Conservation (phyloP, 1,140 invertebrate species). For the Ips typographus region DNA sequence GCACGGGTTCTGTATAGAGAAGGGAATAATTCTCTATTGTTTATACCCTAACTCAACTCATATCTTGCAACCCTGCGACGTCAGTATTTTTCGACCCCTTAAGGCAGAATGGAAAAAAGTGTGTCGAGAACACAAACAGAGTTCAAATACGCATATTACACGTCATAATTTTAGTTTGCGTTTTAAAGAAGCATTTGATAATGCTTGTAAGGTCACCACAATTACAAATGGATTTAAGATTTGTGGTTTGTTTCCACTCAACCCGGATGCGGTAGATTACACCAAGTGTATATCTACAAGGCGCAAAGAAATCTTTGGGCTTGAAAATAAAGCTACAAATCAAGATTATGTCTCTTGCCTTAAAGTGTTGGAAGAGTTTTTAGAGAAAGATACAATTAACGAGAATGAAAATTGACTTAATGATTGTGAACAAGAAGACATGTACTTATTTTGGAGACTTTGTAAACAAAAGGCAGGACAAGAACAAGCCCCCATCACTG, state of each 20-base stretch:
- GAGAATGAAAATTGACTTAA: not conserved
- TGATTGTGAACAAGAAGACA: not conserved
- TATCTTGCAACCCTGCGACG: conserved; percentile 51
- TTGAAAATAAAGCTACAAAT: not conserved
- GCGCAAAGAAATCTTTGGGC: not conserved
- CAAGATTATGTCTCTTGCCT: not conserved
- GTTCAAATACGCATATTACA: conserved; percentile 14
- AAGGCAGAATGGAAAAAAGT: conserved; percentile 45
- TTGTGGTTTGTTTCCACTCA: too few relatives aligned
- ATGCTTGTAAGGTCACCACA: conserved; percentile 27
- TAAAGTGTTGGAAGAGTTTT: conserved; percentile 4
- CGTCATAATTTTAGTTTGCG: conserved; percentile 43
- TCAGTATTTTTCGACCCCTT: conserved; percentile 46
- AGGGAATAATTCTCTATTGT: conserved; percentile 47
- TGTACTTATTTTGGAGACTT: conserved; percentile 7
- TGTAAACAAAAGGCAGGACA: not conserved
- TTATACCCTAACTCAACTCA: conserved; percentile 51
- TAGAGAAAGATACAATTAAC: conserved; percentile 5
- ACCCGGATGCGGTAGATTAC: too few relatives aligned
- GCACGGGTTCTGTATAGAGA: conserved; percentile 48
- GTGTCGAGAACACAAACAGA: conserved; percentile 17
- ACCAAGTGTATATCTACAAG: too few relatives aligned
- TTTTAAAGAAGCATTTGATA: conserved; percentile 44
- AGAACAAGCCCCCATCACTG: not conserved
- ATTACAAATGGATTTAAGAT: conserved; percentile 29